Evolutionary conservation across 2,888 invertebrate genomes (phyloP).

Genomic region (Apodemia hepburni): DNA sequence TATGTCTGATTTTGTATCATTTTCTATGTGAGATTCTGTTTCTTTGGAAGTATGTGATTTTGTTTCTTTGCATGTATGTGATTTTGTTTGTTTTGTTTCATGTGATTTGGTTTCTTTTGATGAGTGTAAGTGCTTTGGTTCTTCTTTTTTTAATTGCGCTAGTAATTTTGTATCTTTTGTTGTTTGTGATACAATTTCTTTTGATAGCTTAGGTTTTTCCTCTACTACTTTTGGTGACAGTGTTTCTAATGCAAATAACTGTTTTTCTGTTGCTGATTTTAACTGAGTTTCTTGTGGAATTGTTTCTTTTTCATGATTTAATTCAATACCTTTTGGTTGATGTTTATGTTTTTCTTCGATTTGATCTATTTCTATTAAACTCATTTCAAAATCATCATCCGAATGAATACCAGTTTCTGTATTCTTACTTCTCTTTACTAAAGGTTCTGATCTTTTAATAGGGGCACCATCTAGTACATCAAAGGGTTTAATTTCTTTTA

Average conservation of each 20-base stretch:
- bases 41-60: slow-evolving; percentile 17
- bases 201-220: not conserved
- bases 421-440: slow-evolving; percentile 60
- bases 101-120: not conserved
- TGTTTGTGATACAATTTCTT: slow-evolving; percentile 1
- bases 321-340: slow-evolving; percentile 22
- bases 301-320: not conserved
- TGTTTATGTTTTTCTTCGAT: slow-evolving; percentile 33
- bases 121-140: slow-evolving; percentile 12
- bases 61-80: not conserved
- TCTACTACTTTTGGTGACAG: not conserved
- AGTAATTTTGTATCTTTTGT: not conserved
- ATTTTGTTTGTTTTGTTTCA: not conserved
- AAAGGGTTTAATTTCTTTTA: slow-evolving; percentile 64
- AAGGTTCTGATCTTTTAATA: slow-evolving; percentile 76
- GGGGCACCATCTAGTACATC: slow-evolving; percentile 83
- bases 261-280: not conserved
- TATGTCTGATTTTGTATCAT: slow-evolving; percentile 6
- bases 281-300: not conserved
- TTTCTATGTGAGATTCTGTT: slow-evolving; percentile 6
- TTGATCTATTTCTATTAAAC: slow-evolving; percentile 83
- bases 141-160: not conserved
- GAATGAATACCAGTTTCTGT: slow-evolving; percentile 80
- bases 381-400: slow-evolving; percentile 86
- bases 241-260: too few species aligned